Evolutionary conservation across 2,797 vertebrate genomes (phyloP).

Genomic region (Mormyrus proboscirostris): DNA sequence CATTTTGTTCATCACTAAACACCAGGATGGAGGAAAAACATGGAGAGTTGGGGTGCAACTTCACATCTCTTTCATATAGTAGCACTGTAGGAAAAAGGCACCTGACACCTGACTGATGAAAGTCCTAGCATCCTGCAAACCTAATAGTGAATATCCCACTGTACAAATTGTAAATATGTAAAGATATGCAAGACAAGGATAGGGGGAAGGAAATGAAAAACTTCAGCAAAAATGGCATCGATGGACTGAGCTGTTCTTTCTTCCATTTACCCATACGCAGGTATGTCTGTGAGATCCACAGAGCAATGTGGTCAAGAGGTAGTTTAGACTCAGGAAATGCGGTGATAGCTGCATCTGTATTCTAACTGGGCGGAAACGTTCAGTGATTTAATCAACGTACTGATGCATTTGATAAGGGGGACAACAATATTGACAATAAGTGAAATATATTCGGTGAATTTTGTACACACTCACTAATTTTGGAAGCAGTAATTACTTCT

Average conservation of each 20-base stretch:
- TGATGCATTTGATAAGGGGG: neutral
- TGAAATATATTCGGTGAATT: neutral
- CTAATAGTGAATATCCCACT: neutral
- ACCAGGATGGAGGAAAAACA: neutral
- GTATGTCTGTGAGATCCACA: neutral
- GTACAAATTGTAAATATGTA: neutral
- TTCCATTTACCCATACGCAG: neutral
- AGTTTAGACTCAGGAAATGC: neutral
- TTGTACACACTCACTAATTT: neutral
- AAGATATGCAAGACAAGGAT: neutral
- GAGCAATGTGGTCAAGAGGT: conserved; percentile 1
- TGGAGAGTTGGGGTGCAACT: neutral
- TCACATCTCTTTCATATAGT: neutral
- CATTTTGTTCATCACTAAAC: neutral
- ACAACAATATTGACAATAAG: neutral
- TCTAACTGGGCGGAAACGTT: neutral
- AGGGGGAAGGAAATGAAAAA: neutral
- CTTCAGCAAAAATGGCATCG: neutral
- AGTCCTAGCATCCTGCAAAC: neutral
- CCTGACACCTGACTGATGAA: neutral
- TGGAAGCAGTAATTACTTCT: neutral
- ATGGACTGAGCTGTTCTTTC: neutral
- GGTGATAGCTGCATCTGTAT: neutral
- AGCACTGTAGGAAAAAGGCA: neutral
- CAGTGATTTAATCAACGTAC: neutral